phyloP scores from a whole-genome alignment of 2,888 invertebrate genomes.

The Cheilosia soror region DNA sequence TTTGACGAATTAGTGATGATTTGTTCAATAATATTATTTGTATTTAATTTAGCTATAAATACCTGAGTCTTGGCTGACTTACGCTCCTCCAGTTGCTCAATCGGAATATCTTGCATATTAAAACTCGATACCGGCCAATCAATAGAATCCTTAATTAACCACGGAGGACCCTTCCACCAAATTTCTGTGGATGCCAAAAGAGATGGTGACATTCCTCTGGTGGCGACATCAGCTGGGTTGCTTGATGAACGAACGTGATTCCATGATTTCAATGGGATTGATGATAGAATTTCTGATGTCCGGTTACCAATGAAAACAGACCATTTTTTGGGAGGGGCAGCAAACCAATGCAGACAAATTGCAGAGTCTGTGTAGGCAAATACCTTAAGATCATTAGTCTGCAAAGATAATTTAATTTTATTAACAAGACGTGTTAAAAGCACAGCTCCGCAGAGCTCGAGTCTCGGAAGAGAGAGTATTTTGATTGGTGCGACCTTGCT shows the following conservation, averaged over 20 bases:
- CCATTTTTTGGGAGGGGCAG: slow-evolving; percentile 33
- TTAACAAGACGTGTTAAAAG: slow-evolving; percentile 4
- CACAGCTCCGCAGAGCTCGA: slow-evolving; percentile 1
- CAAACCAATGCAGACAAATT: slow-evolving; percentile 23
- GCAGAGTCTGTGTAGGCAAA: slow-evolving; percentile 38
- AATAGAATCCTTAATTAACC: background rate
- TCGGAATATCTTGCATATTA: background rate
- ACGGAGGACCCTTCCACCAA: slow-evolving; percentile 34
- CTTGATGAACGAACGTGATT: slow-evolving; percentile 30
- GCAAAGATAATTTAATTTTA: slow-evolving; percentile 25
- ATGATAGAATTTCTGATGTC: slow-evolving; percentile 60
- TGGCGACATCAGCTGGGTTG: slow-evolving; percentile 53
- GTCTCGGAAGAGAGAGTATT: background rate
- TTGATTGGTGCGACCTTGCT: background rate
- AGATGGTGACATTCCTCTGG: slow-evolving; percentile 45
- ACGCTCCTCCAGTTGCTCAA: slow-evolving; percentile 14
- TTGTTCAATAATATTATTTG: slow-evolving; percentile 4
- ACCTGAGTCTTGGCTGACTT: slow-evolving; percentile 4
- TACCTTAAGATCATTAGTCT: background rate
- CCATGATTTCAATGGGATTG: slow-evolving; percentile 26
- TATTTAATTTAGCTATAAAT: slow-evolving; percentile 3
- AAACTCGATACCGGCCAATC: slow-evolving; percentile 19
- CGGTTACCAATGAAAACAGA: slow-evolving; percentile 24
- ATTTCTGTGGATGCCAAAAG: slow-evolving; percentile 14
- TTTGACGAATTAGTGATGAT: slow-evolving; percentile 12